These are phyloP conservation scores for Pseudochromis fuscus DNA, from an alignment of 2,797 vertebrate genomes.

Conservation along the genomic window DNA sequence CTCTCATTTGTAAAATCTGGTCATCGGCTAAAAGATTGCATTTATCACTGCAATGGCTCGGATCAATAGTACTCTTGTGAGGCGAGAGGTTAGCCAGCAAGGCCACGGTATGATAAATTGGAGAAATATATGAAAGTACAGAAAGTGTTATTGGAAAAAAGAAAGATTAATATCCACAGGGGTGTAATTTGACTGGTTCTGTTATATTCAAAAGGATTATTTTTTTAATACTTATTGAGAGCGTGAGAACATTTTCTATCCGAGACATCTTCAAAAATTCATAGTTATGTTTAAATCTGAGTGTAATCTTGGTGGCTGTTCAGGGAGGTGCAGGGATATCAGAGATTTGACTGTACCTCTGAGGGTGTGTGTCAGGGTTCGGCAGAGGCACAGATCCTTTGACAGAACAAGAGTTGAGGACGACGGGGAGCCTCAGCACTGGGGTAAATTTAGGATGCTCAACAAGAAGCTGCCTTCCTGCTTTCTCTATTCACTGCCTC, in stretches of 20 bases:
- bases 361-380: constrained; percentile 19
- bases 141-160: constrained; percentile 53
- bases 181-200: constrained; percentile 50
- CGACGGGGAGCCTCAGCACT: constrained; percentile 25
- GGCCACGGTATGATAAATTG: constrained; percentile 68
- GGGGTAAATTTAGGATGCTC: constrained; percentile 66
- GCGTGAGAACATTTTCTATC: constrained; percentile 18
- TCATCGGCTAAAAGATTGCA: constrained; percentile 65
- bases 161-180: constrained; percentile 56
- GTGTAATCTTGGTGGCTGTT: constrained; percentile 22
- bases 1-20: constrained; percentile 65
- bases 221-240: constrained; percentile 47
- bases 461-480: constrained; percentile 48
- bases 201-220: constrained; percentile 44
- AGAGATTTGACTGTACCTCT: constrained; percentile 47
- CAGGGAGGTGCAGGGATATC: constrained; percentile 31
- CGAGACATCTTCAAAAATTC: constrained; percentile 15
- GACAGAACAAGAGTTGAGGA: constrained; percentile 51
- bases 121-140: constrained; percentile 70
- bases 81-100: constrained; percentile 57
- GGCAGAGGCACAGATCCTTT: constrained; percentile 42
- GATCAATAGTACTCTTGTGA: constrained; percentile 73
- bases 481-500: constrained; percentile 54
- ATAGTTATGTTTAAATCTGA: constrained; percentile 32
- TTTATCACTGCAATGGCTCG: constrained; percentile 63